phyloP scores from a whole-genome alignment of 2,797 vertebrate species.

The Rhincodon typus region DNA sequence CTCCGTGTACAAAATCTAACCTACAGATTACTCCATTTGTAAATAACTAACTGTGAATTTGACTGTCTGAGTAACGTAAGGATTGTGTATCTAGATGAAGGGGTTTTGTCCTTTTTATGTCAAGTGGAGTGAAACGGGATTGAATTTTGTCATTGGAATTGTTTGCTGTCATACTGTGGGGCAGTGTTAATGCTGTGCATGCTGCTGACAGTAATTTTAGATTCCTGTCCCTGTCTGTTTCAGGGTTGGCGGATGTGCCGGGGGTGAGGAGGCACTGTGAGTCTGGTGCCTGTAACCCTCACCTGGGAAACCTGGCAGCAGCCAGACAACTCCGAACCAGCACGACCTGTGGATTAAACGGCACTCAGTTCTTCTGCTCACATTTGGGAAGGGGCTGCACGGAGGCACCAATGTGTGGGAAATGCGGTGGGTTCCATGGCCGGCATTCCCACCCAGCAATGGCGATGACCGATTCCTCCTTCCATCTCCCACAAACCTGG shows the following conservation, averaged over 20 bases:
- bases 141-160: neutral
- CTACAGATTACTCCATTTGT: neutral
- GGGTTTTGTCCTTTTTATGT: neutral
- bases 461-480: constrained; percentile 89
- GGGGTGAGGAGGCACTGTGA: constrained; percentile 69
- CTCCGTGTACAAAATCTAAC: neutral
- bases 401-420: constrained; percentile 57
- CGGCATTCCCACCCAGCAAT: constrained; percentile 70
- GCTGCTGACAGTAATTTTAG: neutral
- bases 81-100: neutral
- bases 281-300: constrained; percentile 83
- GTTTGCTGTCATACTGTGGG: too few relatives aligned
- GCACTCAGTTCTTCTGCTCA: constrained; percentile 72
- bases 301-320: constrained; percentile 85
- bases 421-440: constrained; percentile 67
- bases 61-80: neutral
- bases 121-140: neutral
- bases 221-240: constrained; percentile 37
- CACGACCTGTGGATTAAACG: constrained; percentile 70
- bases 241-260: constrained; percentile 56
- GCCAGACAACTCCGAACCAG: constrained; percentile 75
- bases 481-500: constrained; percentile 85
- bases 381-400: constrained; percentile 62
- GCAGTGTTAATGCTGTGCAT: neutral
- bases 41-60: neutral